A percentile compares a stretch with the other conserved stretches of the same genome.
Conservation (phyloP, 2,888 invertebrate species). For the Diaprepes abbreviatus region DNA sequence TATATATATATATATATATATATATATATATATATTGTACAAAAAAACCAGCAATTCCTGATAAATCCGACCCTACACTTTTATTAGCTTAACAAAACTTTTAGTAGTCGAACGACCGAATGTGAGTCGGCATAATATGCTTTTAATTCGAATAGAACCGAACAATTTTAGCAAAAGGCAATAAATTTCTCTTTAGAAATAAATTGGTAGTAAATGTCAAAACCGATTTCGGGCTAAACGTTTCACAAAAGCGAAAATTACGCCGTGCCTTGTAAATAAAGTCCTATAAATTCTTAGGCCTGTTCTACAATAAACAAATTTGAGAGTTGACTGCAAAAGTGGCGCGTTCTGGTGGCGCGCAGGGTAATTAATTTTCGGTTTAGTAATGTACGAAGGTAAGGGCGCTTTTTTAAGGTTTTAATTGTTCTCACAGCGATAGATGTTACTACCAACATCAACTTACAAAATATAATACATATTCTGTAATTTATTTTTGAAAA, state of each 20-base stretch:
- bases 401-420: neutral
- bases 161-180: conserved; percentile 10
- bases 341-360: neutral
- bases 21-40: too few species aligned
- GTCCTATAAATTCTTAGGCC: neutral
- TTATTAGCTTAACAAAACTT: neutral
- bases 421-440: neutral
- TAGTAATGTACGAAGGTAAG: too few species aligned
- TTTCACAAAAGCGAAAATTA: conserved; percentile 11
- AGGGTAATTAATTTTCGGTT: too few species aligned
- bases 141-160: conserved; percentile 8
- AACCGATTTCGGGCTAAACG: conserved; percentile 19
- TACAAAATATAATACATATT: too few species aligned
- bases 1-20: too few species aligned
- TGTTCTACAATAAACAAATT: neutral
- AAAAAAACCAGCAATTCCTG: too few species aligned
- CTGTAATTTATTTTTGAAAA: too few species aligned
- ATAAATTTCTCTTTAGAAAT: conserved; percentile 2
- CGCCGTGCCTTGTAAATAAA: conserved; percentile 1
- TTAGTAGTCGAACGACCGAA: neutral
- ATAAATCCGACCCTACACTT: neutral
- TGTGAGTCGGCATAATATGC: neutral
- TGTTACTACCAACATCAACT: neutral
- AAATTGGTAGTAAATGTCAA: conserved; percentile 30
- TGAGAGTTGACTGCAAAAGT: neutral